phyloP scores from a whole-genome alignment of 2,797 vertebrate genomes.

The Micropoecilia bifurca region DNA sequence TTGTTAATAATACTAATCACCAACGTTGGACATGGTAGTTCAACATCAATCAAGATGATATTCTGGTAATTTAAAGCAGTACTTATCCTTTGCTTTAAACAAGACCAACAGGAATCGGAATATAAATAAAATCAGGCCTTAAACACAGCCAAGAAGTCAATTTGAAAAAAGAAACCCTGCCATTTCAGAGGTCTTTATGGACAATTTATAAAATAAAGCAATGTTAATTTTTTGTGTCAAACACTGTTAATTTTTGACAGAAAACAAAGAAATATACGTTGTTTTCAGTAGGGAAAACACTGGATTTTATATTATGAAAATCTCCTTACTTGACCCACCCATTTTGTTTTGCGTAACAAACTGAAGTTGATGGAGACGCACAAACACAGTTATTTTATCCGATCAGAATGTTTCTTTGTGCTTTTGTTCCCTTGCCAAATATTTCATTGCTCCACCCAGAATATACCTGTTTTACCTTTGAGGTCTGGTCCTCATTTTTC shows the following conservation, averaged over 20 bases:
- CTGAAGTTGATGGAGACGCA: background rate
- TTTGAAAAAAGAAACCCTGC: background rate
- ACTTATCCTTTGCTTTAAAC: background rate
- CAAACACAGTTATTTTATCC: background rate
- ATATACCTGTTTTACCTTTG: conserved; percentile 14
- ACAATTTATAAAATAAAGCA: background rate
- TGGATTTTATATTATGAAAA: background rate
- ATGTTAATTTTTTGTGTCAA: background rate
- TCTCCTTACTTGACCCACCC: background rate
- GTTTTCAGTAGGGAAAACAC: background rate
- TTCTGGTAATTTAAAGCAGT: background rate
- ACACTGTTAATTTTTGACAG: background rate
- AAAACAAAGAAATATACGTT: background rate
- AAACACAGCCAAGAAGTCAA: background rate
- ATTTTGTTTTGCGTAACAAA: background rate
- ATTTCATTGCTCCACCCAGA: conserved; percentile 35
- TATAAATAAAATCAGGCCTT: background rate
- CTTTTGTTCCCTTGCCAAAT: background rate
- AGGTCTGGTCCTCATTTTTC: conserved; percentile 24
- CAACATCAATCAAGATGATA: background rate
- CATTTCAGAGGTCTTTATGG: background rate
- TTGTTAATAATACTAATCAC: background rate
- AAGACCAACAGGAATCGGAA: background rate
- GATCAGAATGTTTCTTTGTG: background rate
- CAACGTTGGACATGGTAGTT: background rate